These are phyloP conservation scores for Pteruthius melanotis DNA, from an alignment of 2,113 vertebrate genomes.

Conservation along the genomic window DNA sequence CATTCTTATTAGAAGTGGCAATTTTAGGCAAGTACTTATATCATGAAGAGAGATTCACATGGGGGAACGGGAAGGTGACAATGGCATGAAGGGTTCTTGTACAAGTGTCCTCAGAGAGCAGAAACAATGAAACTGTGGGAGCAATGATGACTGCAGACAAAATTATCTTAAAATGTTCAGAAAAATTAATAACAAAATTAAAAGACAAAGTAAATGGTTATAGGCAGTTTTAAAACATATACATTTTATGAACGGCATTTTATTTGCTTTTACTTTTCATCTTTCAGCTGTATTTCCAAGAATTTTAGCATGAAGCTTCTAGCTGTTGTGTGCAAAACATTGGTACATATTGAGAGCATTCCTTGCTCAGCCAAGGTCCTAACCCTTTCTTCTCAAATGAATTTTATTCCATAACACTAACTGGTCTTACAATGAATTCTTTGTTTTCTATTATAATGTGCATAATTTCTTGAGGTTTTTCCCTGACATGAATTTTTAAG, in stretches of 20 bases:
- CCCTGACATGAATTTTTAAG: neutral
- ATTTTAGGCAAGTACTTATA: neutral
- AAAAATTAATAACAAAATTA: neutral
- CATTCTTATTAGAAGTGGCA: neutral
- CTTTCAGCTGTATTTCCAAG: neutral
- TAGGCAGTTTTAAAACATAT: fast-evolving
- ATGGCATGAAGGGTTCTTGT: neutral
- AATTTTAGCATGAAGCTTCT: neutral
- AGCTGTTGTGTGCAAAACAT: neutral
- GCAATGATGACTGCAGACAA: neutral
- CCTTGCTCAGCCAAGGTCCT: neutral
- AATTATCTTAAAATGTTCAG: neutral
- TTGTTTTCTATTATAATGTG: constrained; percentile 39
- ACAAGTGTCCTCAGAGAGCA: neutral
- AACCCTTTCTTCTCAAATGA: constrained; percentile 46
- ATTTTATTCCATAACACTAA: neutral
- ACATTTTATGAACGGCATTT: neutral
- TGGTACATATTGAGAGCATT: neutral
- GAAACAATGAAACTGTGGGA: neutral
- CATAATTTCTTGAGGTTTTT: constrained; percentile 31
- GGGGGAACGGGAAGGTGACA: neutral
- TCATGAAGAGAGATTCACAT: neutral
- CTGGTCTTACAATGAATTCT: constrained; percentile 36
- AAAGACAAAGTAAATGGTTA: neutral
- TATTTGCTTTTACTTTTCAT: neutral